phyloP scores from a whole-genome alignment of 2,888 invertebrate genomes.

The Thecocarcelia acutangulata region DNA sequence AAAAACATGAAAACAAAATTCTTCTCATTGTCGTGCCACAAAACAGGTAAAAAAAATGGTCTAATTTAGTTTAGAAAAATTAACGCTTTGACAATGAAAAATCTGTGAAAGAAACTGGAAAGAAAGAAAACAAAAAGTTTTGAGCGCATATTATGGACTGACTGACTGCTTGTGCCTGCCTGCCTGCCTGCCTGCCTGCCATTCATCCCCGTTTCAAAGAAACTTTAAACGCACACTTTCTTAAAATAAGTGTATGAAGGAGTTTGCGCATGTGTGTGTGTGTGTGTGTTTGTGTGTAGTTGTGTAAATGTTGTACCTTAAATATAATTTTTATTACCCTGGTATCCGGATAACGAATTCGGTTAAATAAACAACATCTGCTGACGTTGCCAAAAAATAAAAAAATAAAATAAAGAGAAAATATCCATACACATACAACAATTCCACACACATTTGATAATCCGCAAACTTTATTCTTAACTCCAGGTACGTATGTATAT shows the following conservation, averaged over 20 bases:
- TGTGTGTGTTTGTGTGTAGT: slow-evolving; percentile 5
- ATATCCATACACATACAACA: slow-evolving; percentile 33
- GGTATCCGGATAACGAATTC: slow-evolving; percentile 70
- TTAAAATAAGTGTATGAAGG: not conserved
- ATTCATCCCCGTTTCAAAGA: slow-evolving; percentile 62
- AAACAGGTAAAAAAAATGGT: slow-evolving; percentile 61
- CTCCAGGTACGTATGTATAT: not conserved
- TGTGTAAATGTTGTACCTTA: slow-evolving; percentile 16
- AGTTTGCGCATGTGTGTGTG: too few species aligned
- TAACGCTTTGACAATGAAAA: slow-evolving; percentile 68
- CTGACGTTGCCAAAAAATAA: slow-evolving; percentile 57
- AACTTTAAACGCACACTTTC: slow-evolving; percentile 20
- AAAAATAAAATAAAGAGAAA: slow-evolving; percentile 14
- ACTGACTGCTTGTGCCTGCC: not conserved
- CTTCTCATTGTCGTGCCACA: slow-evolving; percentile 23
- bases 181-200: slow-evolving; percentile 17
- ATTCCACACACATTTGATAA: slow-evolving; percentile 10
- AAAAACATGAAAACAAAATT: slow-evolving; percentile 8
- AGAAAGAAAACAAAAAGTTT: not conserved
- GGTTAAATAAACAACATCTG: slow-evolving; percentile 69
- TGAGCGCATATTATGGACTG: slow-evolving; percentile 17
- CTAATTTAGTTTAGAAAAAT: slow-evolving; percentile 68
- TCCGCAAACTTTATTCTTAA: not conserved
- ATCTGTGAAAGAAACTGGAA: slow-evolving; percentile 40
- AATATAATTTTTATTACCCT: slow-evolving; percentile 52